These are phyloP conservation scores for Epinephelus lanceolatus DNA, from an alignment of 2,113 vertebrate genomes.

Conservation along the genomic window DNA sequence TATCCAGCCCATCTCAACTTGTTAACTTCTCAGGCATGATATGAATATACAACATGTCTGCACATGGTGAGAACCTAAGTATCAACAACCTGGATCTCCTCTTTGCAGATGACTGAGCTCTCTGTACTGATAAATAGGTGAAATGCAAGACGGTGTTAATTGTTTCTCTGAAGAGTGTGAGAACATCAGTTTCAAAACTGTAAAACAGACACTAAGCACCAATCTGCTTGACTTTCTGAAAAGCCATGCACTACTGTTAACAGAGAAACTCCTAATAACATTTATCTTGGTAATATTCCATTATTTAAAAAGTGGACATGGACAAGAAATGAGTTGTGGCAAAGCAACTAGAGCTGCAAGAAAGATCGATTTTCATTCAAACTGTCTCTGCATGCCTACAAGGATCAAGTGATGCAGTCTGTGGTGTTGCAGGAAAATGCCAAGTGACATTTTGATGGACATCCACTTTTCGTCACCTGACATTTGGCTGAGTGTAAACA, in stretches of 20 bases:
- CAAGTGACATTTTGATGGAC: conserved; percentile 13
- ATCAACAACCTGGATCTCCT: neutral
- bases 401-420: neutral
- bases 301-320: neutral
- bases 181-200: neutral
- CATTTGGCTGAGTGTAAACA: conserved; percentile 5
- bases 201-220: neutral
- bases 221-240: neutral
- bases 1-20: conserved; percentile 24
- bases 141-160: too few relatives aligned
- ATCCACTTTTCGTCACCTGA: neutral
- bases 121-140: neutral
- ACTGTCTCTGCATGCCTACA: neutral
- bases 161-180: neutral
- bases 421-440: neutral
- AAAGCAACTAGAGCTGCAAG: neutral
- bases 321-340: neutral
- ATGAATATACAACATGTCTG: conserved; percentile 19
- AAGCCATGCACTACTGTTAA: neutral
- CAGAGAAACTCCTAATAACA: neutral
- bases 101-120: conserved; percentile 15
- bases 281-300: neutral
- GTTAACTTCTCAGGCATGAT: neutral
- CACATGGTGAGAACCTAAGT: neutral
- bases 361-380: conserved; percentile 18